phyloP scores from a whole-genome alignment of 1,140 invertebrate species.

The Argopecten irradians region DNA sequence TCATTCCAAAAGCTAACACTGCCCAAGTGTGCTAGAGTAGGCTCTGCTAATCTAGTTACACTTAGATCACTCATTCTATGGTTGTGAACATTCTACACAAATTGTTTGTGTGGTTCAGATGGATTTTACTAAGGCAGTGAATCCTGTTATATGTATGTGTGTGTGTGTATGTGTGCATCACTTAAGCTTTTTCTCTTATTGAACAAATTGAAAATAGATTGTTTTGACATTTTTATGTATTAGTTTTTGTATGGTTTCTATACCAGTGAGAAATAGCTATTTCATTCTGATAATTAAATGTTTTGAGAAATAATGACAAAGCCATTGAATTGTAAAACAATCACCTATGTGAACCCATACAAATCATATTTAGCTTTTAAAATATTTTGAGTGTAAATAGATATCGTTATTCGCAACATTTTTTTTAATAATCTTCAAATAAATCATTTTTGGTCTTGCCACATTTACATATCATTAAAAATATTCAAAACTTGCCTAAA shows the following conservation, averaged over 20 bases:
- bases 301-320: not conserved
- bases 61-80: not conserved
- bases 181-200: not conserved
- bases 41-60: not conserved
- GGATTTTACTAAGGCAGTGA: not conserved
- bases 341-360: not conserved
- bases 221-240: not conserved
- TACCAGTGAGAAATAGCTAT: not conserved
- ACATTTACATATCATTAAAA: no score
- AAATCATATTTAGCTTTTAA: not conserved
- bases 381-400: no score
- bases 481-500: no score
- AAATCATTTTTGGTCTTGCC: no score
- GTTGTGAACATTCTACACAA: not conserved
- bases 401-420: no score
- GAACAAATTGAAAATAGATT: not conserved
- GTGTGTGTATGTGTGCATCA: not conserved
- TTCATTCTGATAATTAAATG: not conserved
- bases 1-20: not conserved
- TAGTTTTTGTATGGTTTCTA: not conserved
- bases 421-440: no score
- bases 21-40: not conserved
- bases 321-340: no score
- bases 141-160: not conserved
- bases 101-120: not conserved